A percentile compares a stretch with the other conserved stretches of the same genome.
These are phyloP conservation scores for Alosa sapidissima DNA, from an alignment of 2,797 vertebrate species.

Conservation along the genomic window DNA sequence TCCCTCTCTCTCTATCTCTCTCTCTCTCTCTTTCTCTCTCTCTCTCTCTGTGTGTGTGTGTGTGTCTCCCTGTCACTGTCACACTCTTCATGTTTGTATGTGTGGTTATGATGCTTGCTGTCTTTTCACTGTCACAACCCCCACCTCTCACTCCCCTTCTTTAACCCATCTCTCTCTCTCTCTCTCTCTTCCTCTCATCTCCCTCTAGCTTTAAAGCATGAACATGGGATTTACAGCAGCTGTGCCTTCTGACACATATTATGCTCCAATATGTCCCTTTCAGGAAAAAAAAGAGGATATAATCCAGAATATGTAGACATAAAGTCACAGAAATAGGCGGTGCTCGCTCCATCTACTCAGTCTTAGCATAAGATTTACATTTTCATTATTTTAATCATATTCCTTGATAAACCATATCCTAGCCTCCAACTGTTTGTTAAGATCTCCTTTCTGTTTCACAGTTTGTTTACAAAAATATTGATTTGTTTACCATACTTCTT, in stretches of 20 bases:
- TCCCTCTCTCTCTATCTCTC: too few species aligned
- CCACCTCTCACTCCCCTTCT: background rate
- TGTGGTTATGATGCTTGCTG: background rate
- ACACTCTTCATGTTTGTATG: background rate
- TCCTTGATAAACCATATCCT: background rate
- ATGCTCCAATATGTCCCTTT: slow-evolving; percentile 38
- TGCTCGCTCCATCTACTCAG: background rate
- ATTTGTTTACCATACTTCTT: background rate
- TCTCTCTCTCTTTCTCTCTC: background rate
- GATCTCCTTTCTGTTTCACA: background rate
- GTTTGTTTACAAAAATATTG: slow-evolving; percentile 12
- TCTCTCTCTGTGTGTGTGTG: background rate
- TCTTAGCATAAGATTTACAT: slow-evolving; percentile 12
- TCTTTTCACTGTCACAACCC: background rate
- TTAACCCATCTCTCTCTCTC: slow-evolving; percentile 28
- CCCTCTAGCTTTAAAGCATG: background rate
- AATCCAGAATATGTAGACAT: slow-evolving; percentile 5
- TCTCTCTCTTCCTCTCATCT: background rate
- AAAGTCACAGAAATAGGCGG: background rate
- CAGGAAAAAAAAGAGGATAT: background rate
- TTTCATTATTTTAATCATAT: slow-evolving; percentile 1
- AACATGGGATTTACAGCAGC: slow-evolving; percentile 39
- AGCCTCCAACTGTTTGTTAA: background rate
- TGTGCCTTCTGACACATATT: slow-evolving; percentile 35
- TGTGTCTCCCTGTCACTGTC: background rate